Evolutionary conservation across 1,140 invertebrate species (phyloP), one percentile per base, ranked within the genome.

Genomic region (Harlomillsia oculata): DNA sequence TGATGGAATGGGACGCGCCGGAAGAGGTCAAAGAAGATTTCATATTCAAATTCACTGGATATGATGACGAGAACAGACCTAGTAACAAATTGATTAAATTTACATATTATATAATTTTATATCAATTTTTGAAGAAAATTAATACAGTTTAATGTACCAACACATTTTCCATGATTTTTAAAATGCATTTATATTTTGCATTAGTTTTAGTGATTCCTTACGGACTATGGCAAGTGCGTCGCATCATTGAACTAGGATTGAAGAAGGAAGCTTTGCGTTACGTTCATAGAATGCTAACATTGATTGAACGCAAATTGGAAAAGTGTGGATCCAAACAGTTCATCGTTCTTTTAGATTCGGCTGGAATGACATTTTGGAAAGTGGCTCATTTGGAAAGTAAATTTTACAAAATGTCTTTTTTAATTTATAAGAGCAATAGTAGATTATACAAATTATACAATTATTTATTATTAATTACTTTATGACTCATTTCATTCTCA

Each of bases 1-100:
- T 64, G 70, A 44, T 32, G 16, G 74, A 79, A 9, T 92, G 83
- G 82, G 69, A 82, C 44, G 73, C 80, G 1, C 85, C 87, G 1
- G 80, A 85, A 69, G 76, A 81, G 0, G 67, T 92, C 4, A 70
- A 75, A 16, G 79, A 81, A 54, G 84, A 87, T 70, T 78, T 85
- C 64, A 85, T 87, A 0, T 82, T 82, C 40, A 89, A 89, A 49
- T 71, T 80, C 1, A 77, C 77, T 49, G 89, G 89, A 2, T 83
- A 77, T 62, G 89, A 92, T 67, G 90, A 87, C 64, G 83, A 89
- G 63, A 87, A 86, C n/a, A 80, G 82, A 21, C 87, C 89, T 13
- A 44, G 53, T 39, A 39, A 29, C 20, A 43, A 8, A 14, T 43
- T 37, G 14, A 39, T 36, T 20, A 18, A 23, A 28, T 3, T 5